phyloP scores from a whole-genome alignment of 2,113 vertebrate genomes.

The Hirundichthys speculiger region DNA sequence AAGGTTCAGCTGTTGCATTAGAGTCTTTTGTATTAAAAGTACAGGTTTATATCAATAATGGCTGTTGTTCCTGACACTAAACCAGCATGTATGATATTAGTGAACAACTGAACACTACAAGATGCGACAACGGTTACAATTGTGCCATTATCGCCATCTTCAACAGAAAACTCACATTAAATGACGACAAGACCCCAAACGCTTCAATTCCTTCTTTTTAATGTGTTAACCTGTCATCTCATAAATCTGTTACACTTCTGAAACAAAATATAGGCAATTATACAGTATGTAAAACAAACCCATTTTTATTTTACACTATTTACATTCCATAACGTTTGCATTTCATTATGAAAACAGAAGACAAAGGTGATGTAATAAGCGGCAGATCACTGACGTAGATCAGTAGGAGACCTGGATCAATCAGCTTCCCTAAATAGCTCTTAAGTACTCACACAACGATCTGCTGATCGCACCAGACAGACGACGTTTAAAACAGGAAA shows the following conservation, averaged over 20 bases:
- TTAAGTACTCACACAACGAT: not conserved
- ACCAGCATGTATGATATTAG: too few relatives aligned
- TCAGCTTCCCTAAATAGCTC: not conserved
- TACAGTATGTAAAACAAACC: conserved; percentile 86
- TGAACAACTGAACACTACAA: too few relatives aligned
- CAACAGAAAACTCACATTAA: too few relatives aligned
- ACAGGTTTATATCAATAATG: too few relatives aligned
- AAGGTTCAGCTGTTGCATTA: too few relatives aligned
- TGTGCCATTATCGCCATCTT: too few relatives aligned
- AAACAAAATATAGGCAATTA: conserved; percentile 85
- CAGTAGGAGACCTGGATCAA: conserved; percentile 19
- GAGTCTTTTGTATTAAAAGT: too few relatives aligned
- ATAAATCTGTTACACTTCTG: conserved; percentile 83
- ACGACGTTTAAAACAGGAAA: not conserved
- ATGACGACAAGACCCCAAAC: conserved; percentile 17
- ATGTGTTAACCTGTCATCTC: conserved; percentile 81
- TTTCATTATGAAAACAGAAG: conserved; percentile 71
- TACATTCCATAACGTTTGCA: conserved; percentile 81
- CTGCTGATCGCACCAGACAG: conserved; percentile 5
- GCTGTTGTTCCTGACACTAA: too few relatives aligned
- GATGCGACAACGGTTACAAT: too few relatives aligned
- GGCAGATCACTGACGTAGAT: not conserved
- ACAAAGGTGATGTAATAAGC: conserved; percentile 48
- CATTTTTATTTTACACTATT: conserved; percentile 86
- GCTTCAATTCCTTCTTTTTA: conserved; percentile 76